Evolutionary conservation across 2,113 vertebrate genomes (phyloP).

Genomic region (Zapus hudsonius): DNA sequence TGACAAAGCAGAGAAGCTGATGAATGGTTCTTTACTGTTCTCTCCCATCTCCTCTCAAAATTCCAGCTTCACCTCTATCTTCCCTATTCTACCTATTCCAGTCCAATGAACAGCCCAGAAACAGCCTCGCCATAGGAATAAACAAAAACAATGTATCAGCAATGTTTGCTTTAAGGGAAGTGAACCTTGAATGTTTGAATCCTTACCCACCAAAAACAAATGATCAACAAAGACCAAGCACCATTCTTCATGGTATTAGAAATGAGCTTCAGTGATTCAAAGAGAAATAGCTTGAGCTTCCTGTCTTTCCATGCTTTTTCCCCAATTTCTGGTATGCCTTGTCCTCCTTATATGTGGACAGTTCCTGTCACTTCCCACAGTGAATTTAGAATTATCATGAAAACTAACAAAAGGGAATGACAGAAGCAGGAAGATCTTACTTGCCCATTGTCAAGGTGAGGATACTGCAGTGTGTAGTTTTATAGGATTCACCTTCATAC

Average conservation of each 20-base stretch:
- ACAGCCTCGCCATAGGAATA: background rate
- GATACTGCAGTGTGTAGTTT: background rate
- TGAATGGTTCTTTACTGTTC: background rate
- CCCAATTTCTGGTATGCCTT: background rate
- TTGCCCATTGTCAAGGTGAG: background rate
- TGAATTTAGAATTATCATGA: background rate
- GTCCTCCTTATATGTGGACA: background rate
- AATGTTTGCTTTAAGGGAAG: background rate
- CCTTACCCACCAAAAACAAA: background rate
- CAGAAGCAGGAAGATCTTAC: background rate
- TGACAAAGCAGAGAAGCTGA: background rate
- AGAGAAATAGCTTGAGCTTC: background rate
- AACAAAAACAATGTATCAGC: background rate
- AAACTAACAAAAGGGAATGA: background rate
- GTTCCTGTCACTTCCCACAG: background rate
- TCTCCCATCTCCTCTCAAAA: background rate
- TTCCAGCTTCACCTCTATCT: background rate
- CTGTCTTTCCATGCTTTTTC: background rate
- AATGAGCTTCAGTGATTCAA: background rate
- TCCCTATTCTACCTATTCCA: background rate
- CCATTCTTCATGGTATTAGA: background rate
- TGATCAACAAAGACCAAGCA: background rate
- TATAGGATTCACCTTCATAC: background rate
- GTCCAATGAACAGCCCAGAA: rapidly evolving
- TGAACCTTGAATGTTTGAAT: background rate